Evolutionary conservation across 2,888 invertebrate species (phyloP), one percentile per base, ranked within the genome.

Genomic region (Tenthredo livida): DNA sequence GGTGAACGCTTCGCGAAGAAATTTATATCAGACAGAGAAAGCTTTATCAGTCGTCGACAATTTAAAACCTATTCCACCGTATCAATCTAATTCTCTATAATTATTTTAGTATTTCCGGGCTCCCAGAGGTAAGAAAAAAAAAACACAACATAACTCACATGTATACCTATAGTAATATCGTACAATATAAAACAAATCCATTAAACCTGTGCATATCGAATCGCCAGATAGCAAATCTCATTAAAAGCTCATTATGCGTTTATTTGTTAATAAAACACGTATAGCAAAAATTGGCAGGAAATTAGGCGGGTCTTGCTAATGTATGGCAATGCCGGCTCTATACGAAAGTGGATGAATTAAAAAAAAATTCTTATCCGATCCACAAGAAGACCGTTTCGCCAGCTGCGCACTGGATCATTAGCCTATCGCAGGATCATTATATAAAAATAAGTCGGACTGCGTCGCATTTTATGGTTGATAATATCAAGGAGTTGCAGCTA

Each of bases 21-120:
- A 54, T 78, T 54, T 78, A 78, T 78, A 78, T 78, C 78, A 33
- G 54, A 54, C 78, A 78, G 21, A 54, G 54, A 78, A n/a, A 54
- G 21, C 78, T 58, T 78, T 37, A 78, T 78, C 78, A 29, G 54
- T 17, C 33, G 47, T 17, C 21, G 78, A 33, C 58, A 78, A 78
- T 58, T 58, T 78, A n/a, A 78, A 78, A 78, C 25, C 78, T 33
- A 78, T 78, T 77, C 12, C n/a, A 54, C 29, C 54, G 25, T 29
- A 58, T 33, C 10, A 54, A 54, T 33, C 54, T 77, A 17, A 77
- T 77, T 58, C n/a, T 25, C n/a, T 77, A 43, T 58, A 50, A 77
- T 78, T 78, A 17, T 17, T 78, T 33, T 25, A 58, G 50, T 33
- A 2, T 58, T 78, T n/a, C 33, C n/a, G n/a, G 54, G n/a, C 12